Evolutionary conservation across 2,888 invertebrate species (phyloP).

Genomic region (Crossocerus cetratus): DNA sequence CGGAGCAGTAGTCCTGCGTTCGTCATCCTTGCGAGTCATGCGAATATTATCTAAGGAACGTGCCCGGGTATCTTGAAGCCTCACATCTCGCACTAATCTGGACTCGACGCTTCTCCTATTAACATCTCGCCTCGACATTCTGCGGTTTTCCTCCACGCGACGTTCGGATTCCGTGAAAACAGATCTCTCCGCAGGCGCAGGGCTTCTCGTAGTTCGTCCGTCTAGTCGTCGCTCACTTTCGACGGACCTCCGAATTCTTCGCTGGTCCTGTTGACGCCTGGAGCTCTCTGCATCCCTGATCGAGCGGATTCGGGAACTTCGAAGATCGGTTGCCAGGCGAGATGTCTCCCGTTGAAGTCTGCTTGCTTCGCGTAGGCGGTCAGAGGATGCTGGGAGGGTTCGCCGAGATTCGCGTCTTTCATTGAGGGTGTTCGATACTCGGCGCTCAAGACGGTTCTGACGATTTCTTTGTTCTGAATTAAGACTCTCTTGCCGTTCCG

Average conservation of each 20-base stretch:
- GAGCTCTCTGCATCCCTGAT: not conserved
- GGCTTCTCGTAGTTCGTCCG: not conserved
- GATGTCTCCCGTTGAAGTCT: not conserved
- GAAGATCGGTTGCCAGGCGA: not conserved
- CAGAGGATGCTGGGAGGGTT: not conserved
- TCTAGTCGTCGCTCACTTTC: constrained; percentile 7
- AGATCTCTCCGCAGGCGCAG: no score
- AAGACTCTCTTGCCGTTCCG: constrained; percentile 5
- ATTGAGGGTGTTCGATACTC: not conserved
- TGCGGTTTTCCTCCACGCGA: no score
- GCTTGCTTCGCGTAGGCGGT: not conserved
- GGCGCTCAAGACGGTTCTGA: not conserved
- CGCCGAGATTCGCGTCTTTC: constrained; percentile 11
- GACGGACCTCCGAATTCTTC: not conserved
- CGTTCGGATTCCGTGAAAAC: no score
- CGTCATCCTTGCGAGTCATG: not conserved
- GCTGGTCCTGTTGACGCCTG: not conserved
- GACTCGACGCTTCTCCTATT: not conserved
- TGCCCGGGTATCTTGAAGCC: constrained; percentile 1
- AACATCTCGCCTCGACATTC: not conserved
- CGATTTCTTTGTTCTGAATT: constrained; percentile 15
- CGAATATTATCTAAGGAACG: not conserved
- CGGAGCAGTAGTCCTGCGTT: constrained; percentile 11
- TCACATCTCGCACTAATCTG: not conserved
- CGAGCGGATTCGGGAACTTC: not conserved